A percentile compares a stretch with the other conserved stretches of the same genome.
phyloP scores from a whole-genome alignment of 2,888 invertebrate genomes.

The Rotaria macrura region DNA sequence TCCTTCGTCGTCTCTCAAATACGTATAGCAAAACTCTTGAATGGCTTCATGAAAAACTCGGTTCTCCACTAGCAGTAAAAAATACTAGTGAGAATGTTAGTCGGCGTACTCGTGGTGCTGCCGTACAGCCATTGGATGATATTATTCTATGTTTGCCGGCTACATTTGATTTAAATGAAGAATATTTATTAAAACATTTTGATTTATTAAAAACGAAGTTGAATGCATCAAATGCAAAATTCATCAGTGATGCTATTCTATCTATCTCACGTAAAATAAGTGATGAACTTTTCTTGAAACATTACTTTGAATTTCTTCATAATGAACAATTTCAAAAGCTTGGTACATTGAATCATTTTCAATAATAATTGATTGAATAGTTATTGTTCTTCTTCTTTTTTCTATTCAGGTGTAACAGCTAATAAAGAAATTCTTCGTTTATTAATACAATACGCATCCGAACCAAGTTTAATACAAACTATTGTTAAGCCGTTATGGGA shows the following conservation, averaged over 20 bases:
- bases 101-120: neutral
- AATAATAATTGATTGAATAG: neutral
- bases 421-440: constrained; percentile 15
- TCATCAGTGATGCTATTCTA: neutral
- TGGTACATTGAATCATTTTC: neutral
- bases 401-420: neutral
- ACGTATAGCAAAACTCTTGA: neutral
- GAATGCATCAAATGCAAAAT: neutral
- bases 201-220: neutral
- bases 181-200: neutral
- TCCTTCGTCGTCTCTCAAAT: neutral
- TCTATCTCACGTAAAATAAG: neutral
- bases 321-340: neutral
- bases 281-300: neutral
- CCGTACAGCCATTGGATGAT: neutral
- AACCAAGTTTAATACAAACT: neutral
- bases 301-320: neutral
- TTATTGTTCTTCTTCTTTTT: neutral
- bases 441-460: neutral
- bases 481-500: neutral
- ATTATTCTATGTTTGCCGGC: neutral
- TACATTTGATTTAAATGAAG: neutral
- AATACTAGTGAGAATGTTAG: neutral
- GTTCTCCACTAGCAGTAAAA: neutral
- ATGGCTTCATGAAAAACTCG: neutral